Conservation (phyloP, 2,797 vertebrate genomes). For the Pseudochirops corinnae region DNA sequence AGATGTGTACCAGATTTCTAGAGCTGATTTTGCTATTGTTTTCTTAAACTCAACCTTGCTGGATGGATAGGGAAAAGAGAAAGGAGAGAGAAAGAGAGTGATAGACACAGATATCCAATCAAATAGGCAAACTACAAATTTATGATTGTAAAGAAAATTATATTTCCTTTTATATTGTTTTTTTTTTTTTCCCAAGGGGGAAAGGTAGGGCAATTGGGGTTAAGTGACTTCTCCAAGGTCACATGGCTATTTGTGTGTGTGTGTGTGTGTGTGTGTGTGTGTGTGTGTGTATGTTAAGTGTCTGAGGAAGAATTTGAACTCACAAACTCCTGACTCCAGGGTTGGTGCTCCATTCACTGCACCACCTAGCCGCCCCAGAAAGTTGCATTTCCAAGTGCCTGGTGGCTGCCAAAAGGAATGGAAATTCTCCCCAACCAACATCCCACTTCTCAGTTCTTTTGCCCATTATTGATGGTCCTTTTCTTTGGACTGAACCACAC, state of each 20-base stretch:
- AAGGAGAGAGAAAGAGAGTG: not conserved
- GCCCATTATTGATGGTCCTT: not conserved
- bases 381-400: not conserved
- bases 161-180: no score
- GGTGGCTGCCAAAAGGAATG: conserved; percentile 10
- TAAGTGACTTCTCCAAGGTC: no score
- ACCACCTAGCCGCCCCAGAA: no score
- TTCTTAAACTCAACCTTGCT: not conserved
- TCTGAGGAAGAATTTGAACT: no score
- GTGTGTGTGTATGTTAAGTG: no score
- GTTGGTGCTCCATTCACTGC: no score
- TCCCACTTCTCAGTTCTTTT: conserved; percentile 44
- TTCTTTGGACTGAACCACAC: conserved; percentile 54
- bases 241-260: no score
- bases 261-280: no score
- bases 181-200: no score
- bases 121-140: conserved; percentile 1
- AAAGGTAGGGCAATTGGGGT: no score
- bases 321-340: no score
- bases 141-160: not conserved
- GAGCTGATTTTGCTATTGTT: not conserved
- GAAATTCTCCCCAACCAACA: not conserved
- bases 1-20: not conserved
- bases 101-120: not conserved
- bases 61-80: not conserved